phyloP scores from a whole-genome alignment of 1,140 invertebrate genomes.

The Prorops nasuta region DNA sequence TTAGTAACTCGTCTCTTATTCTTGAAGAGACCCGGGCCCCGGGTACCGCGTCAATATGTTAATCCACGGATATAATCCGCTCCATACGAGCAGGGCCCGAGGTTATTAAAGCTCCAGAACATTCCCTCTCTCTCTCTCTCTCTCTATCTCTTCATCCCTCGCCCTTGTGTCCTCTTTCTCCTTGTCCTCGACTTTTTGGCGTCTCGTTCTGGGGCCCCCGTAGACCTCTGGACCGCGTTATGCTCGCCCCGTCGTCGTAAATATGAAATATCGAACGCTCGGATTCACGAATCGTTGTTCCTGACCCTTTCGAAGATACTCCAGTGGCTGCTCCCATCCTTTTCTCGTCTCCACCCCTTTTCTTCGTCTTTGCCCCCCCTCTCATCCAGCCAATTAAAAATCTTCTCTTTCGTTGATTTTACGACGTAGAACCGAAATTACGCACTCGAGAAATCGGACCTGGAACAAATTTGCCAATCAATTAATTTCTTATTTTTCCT shows the following conservation, averaged over 20 bases:
- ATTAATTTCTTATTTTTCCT: too few relatives aligned
- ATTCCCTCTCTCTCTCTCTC: background rate
- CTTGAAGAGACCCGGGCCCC: too few relatives aligned
- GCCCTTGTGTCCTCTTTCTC: background rate
- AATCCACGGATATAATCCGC: conserved; percentile 51
- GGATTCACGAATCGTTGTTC: conserved; percentile 23
- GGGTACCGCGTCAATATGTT: conserved; percentile 52
- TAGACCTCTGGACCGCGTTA: conserved; percentile 21
- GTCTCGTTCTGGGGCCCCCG: background rate
- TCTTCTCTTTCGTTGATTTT: conserved; percentile 34
- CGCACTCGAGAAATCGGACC: too few relatives aligned
- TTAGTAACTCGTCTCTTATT: conserved; percentile 52
- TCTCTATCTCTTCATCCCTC: background rate
- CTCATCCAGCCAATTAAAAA: conserved; percentile 37
- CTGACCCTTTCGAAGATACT: too few relatives aligned
- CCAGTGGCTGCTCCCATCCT: too few relatives aligned
- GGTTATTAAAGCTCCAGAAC: conserved; percentile 46
- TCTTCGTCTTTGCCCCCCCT: conserved; percentile 13
- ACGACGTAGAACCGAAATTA: too few relatives aligned
- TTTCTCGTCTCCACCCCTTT: too few relatives aligned
- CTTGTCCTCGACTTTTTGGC: conserved; percentile 24
- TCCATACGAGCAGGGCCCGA: conserved; percentile 33
- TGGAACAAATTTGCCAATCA: too few relatives aligned
- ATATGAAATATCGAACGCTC: conserved; percentile 55
- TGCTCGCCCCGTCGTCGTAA: conserved; percentile 46